A percentile compares a stretch with the other conserved stretches of the same genome.
phyloP scores from a whole-genome alignment of 2,888 invertebrate genomes.

The Coecobrya sp. region DNA sequence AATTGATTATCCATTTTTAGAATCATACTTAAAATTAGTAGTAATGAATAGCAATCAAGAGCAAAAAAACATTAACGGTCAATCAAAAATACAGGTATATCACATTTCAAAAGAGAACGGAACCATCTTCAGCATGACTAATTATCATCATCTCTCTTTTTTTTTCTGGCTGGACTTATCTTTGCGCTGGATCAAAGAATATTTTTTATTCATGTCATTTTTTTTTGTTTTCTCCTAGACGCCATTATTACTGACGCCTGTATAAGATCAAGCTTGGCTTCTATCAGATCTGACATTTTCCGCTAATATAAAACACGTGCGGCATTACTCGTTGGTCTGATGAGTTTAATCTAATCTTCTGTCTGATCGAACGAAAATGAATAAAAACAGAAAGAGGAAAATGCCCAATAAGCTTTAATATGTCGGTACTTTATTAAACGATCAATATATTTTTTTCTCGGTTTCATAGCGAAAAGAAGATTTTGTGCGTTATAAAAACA shows the following conservation, averaged over 20 bases:
- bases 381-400: not conserved
- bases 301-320: not conserved
- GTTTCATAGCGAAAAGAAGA: not conserved
- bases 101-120: conserved; percentile 23
- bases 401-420: conserved; percentile 31
- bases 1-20: not conserved
- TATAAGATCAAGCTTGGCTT: not conserved
- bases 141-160: not conserved
- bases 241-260: not conserved
- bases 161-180: conserved; percentile 22
- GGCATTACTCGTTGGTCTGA: not conserved
- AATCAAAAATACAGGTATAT: conserved; percentile 24
- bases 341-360: not conserved
- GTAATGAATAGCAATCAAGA: not conserved
- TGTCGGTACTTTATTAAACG: not conserved
- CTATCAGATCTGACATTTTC: conserved; percentile 30
- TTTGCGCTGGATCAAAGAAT: conserved; percentile 27
- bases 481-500: not conserved
- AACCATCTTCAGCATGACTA: not conserved
- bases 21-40: not conserved
- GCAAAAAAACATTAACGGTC: conserved; percentile 28
- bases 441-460: not conserved
- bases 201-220: conserved; percentile 15
- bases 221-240: not conserved
- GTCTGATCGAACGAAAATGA: not conserved